phyloP scores from a whole-genome alignment of 2,888 invertebrate genomes.

The Seladonia tumulorum region DNA sequence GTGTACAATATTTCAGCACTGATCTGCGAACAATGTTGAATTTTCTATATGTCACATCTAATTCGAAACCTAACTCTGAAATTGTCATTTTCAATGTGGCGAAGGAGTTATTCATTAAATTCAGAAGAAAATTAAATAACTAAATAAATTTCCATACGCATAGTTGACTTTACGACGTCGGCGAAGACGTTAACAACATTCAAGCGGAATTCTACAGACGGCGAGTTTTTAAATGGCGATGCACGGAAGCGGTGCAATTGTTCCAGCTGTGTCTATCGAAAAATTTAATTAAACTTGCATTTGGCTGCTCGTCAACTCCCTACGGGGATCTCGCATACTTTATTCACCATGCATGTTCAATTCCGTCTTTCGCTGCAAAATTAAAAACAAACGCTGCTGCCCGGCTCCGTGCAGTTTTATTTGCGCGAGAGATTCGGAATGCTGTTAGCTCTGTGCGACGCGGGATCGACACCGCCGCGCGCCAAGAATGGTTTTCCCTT shows the following conservation, averaged over 20 bases:
- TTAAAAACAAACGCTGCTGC: constrained; percentile 48
- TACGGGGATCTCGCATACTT: constrained; percentile 34
- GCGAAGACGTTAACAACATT: background rate
- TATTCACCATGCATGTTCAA: constrained; percentile 39
- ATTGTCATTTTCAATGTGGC: background rate
- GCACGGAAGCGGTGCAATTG: background rate
- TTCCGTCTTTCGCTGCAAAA: constrained; percentile 40
- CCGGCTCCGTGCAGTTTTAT: constrained; percentile 34
- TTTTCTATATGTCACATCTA: background rate
- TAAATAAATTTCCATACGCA: background rate
- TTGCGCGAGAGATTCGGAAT: constrained; percentile 3
- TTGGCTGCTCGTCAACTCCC: constrained; percentile 17
- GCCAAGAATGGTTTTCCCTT: background rate
- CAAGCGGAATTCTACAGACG: background rate
- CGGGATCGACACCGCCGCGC: background rate
- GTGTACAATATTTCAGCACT: too few species aligned
- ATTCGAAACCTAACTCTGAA: background rate
- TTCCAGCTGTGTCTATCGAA: constrained; percentile 6
- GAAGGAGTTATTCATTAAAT: background rate
- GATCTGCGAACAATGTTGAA: too few species aligned
- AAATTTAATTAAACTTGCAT: constrained; percentile 56
- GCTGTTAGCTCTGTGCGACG: constrained; percentile 34
- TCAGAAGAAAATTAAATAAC: background rate
- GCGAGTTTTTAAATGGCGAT: background rate
- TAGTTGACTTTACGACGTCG: background rate